phyloP scores from a whole-genome alignment of 2,113 vertebrate species.

The Addax nasomaculatus region DNA sequence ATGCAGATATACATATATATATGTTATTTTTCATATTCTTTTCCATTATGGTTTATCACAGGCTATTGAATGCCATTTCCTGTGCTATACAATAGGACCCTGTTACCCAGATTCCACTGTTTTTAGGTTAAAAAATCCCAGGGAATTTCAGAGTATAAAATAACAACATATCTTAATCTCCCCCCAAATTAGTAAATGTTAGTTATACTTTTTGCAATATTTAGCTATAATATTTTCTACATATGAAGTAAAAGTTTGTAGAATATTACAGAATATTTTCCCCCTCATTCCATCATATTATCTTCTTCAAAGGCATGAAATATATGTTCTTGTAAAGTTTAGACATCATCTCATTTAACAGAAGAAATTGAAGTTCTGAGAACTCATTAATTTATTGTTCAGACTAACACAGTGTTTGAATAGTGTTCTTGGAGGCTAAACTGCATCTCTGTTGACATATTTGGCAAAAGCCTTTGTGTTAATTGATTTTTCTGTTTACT shows the following conservation, averaged over 20 bases:
- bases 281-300: neutral
- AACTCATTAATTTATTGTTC: neutral
- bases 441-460: neutral
- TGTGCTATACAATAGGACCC: neutral
- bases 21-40: neutral
- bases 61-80: neutral
- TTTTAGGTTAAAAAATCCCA: neutral
- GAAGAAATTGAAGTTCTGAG: neutral
- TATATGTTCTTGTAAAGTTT: neutral
- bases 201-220: neutral
- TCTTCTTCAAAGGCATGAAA: neutral
- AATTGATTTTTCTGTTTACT: constrained; percentile 41
- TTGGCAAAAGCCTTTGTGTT: neutral
- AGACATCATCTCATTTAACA: neutral
- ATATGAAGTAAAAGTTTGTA: neutral
- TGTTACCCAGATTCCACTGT: neutral
- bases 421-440: neutral
- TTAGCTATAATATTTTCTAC: neutral
- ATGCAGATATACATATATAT: neutral
- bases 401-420: neutral
- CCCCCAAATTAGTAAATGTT: neutral
- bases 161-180: neutral
- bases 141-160: neutral
- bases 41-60: neutral
- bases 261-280: neutral